phyloP scores from a whole-genome alignment of 1,140 invertebrate species.

The Reticulitermes speratus region DNA sequence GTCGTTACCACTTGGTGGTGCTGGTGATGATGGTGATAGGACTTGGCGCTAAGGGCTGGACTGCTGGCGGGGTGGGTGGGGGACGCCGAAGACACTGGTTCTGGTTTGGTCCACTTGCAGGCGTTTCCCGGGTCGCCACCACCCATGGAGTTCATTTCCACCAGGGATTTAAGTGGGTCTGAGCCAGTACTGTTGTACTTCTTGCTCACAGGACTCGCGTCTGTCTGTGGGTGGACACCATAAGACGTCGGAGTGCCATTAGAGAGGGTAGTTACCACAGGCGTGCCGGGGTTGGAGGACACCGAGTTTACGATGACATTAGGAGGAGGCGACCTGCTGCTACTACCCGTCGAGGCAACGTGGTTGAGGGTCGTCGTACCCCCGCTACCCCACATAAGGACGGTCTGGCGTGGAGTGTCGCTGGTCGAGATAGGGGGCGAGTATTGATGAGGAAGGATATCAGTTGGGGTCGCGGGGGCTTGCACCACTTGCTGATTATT shows the following conservation, averaged over 20 bases:
- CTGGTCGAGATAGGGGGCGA: slow-evolving; percentile 39
- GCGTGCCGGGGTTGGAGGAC: slow-evolving; percentile 34
- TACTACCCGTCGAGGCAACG: slow-evolving; percentile 37
- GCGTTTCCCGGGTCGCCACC: not conserved
- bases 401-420: slow-evolving; percentile 72
- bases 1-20: slow-evolving; percentile 47
- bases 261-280: slow-evolving; percentile 15
- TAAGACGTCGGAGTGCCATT: slow-evolving; percentile 33
- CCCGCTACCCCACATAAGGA: slow-evolving; percentile 78
- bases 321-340: slow-evolving; percentile 39
- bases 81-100: slow-evolving; percentile 20
- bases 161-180: slow-evolving; percentile 59
- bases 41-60: slow-evolving; percentile 44
- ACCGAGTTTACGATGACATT: slow-evolving; percentile 33
- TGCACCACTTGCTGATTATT: slow-evolving; percentile 24
- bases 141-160: slow-evolving; percentile 57
- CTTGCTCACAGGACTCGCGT: slow-evolving; percentile 38
- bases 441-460: slow-evolving; percentile 45
- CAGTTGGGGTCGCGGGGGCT: no score
- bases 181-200: slow-evolving; percentile 35
- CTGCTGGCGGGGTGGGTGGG: slow-evolving; percentile 45
- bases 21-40: slow-evolving; percentile 45
- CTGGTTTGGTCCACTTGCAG: slow-evolving; percentile 30
- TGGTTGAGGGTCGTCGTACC: slow-evolving; percentile 51
- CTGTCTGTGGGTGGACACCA: slow-evolving; percentile 25